A percentile compares a stretch with the other conserved stretches of the same genome.
These are phyloP conservation scores for Girardinus metallicus DNA, from an alignment of 2,797 vertebrate species.

Conservation along the genomic window DNA sequence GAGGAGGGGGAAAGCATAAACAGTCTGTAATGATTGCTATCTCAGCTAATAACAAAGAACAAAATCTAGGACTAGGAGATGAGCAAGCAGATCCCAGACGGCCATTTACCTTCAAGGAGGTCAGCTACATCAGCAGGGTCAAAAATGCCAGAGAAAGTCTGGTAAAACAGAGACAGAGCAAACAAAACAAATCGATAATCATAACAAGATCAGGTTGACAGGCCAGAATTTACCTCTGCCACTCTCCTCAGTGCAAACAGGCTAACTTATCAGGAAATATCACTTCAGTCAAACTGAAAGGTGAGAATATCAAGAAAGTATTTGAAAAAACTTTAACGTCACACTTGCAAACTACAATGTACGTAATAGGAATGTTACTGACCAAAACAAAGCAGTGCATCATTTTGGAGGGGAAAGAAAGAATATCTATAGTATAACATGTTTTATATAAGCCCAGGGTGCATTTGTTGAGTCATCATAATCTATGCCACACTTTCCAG, in stretches of 20 bases:
- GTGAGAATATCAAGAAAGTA: constrained; percentile 13
- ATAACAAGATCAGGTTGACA: constrained; percentile 55
- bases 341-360: not conserved
- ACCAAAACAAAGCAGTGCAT: not conserved
- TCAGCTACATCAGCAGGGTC: constrained; percentile 92
- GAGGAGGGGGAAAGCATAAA: constrained; percentile 69
- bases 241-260: constrained; percentile 17
- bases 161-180: constrained; percentile 57
- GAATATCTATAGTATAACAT: not conserved
- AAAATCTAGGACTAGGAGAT: constrained; percentile 60
- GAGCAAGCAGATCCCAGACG: constrained; percentile 65
- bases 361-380: not conserved
- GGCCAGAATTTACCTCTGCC: constrained; percentile 25
- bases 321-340: not conserved
- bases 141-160: constrained; percentile 86
- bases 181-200: constrained; percentile 64
- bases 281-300: constrained; percentile 25
- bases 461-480: not conserved
- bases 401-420: not conserved
- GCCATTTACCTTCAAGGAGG: constrained; percentile 88
- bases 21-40: constrained; percentile 59
- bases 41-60: constrained; percentile 61
- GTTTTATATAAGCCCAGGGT: not conserved
- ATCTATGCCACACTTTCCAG: too few relatives aligned
- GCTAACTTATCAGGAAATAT: constrained; percentile 21